These are phyloP conservation scores for Synchiropus splendidus DNA, from an alignment of 2,113 vertebrate genomes.

Conservation along the genomic window DNA sequence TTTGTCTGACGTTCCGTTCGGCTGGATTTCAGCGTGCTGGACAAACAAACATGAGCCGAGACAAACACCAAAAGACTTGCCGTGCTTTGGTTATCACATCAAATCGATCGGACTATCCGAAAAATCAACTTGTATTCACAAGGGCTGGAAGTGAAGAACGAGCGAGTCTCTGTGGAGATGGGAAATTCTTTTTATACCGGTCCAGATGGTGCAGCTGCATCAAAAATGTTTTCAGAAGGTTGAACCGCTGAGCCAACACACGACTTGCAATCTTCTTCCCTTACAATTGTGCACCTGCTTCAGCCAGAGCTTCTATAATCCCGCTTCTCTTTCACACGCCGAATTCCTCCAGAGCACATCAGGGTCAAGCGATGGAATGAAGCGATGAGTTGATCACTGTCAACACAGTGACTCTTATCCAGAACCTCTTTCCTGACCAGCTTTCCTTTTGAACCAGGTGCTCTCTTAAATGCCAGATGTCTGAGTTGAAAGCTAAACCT, in stretches of 20 bases:
- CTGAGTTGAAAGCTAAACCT: too few relatives aligned
- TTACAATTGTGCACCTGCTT: conserved; percentile 50
- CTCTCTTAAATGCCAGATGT: conserved; percentile 4
- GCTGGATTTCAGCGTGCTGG: too few relatives aligned
- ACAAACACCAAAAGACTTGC: too few relatives aligned
- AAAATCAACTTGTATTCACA: too few relatives aligned
- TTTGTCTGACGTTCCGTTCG: too few relatives aligned
- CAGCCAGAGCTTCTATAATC: conserved; percentile 31
- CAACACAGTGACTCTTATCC: conserved; percentile 17
- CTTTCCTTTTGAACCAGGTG: neutral
- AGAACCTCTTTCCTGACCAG: neutral
- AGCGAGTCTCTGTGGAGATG: too few relatives aligned
- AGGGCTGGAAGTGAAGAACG: too few relatives aligned
- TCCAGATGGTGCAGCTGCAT: conserved; percentile 29
- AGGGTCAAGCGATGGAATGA: conserved; percentile 24
- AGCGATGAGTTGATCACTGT: conserved; percentile 15
- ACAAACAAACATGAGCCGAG: too few relatives aligned
- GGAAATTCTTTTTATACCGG: neutral
- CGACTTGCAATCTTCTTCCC: conserved; percentile 9
- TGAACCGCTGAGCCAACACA: conserved; percentile 26
- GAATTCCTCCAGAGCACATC: conserved; percentile 60
- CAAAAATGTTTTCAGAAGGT: conserved; percentile 37
- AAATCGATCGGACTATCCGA: too few relatives aligned
- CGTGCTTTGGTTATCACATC: too few relatives aligned
- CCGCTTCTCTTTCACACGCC: conserved; percentile 36